Percentiles rank a stretch among this genome's conserved stretches.
Evolutionary conservation across 2,888 invertebrate species (phyloP).

Genomic region (Perizoma flavofasciatum): DNA sequence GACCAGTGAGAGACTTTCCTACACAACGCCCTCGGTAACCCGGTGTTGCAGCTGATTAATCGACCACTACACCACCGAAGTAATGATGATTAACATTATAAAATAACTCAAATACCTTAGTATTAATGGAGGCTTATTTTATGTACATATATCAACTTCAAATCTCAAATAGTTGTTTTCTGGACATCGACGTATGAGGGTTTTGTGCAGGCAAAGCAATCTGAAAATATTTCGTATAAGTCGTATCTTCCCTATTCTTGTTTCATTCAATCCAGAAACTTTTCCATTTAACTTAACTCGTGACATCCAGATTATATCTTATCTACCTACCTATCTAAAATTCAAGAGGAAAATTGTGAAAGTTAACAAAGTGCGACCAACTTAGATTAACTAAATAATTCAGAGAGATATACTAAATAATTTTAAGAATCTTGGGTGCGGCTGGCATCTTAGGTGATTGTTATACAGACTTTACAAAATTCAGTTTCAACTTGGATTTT

Average conservation of each 20-base stretch:
- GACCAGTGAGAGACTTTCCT: too few species aligned
- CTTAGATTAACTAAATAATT: slow-evolving; percentile 51
- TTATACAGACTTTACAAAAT: too few species aligned
- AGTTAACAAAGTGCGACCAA: slow-evolving; percentile 53
- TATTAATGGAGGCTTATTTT: too few species aligned
- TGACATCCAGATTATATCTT: slow-evolving; percentile 66
- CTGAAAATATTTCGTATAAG: background rate
- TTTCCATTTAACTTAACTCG: slow-evolving; percentile 75
- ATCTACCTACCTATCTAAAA: slow-evolving; percentile 52
- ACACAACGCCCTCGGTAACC: too few species aligned
- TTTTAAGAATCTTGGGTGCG: slow-evolving; percentile 23
- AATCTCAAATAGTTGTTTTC: too few species aligned
- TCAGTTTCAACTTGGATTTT: background rate
- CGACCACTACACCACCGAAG: too few species aligned
- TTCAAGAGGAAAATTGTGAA: slow-evolving; percentile 43
- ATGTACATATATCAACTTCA: too few species aligned
- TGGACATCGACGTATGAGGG: too few species aligned
- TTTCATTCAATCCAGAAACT: slow-evolving; percentile 53
- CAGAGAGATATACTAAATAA: slow-evolving; percentile 33
- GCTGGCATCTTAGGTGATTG: slow-evolving; percentile 7
- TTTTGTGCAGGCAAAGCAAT: background rate
- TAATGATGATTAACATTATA: too few species aligned
- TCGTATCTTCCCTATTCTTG: slow-evolving; percentile 7
- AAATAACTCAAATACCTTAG: too few species aligned
- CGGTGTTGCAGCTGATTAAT: too few species aligned